Evolutionary conservation across 2,888 invertebrate species (phyloP).

Genomic region (Busseola fusca): DNA sequence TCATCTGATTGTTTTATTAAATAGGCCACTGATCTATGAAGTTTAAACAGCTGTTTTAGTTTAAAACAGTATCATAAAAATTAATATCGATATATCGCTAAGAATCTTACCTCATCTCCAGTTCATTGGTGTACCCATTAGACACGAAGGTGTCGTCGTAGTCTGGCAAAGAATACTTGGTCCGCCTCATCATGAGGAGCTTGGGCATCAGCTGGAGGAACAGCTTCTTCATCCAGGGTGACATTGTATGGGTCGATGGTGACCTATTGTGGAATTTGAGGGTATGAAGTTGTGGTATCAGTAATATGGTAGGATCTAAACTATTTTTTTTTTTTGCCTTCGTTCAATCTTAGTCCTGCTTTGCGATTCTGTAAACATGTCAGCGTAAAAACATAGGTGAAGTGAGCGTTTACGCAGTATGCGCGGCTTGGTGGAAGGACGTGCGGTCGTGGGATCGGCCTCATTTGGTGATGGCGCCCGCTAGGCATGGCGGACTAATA

Average conservation of each 20-base stretch:
- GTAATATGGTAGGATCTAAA: background rate
- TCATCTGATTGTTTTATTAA: background rate
- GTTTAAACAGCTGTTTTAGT: background rate
- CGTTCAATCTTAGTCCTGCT: background rate
- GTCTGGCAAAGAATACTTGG: constrained; percentile 95
- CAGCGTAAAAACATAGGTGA: too few relatives aligned
- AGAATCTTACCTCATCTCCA: constrained; percentile 93
- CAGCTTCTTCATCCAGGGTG: constrained; percentile 95
- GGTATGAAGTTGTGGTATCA: constrained; percentile 6
- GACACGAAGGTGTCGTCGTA: constrained; percentile 94
- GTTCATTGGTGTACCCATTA: constrained; percentile 94
- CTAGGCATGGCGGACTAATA: too few relatives aligned
- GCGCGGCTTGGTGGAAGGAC: too few relatives aligned
- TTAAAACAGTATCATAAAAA: background rate
- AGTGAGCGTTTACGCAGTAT: too few relatives aligned
- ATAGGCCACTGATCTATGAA: background rate
- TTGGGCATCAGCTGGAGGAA: constrained; percentile 98
- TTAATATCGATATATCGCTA: background rate
- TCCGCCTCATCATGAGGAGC: constrained; percentile 96
- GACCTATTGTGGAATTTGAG: constrained; percentile 88
- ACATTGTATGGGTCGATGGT: constrained; percentile 98
- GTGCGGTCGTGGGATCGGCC: too few relatives aligned
- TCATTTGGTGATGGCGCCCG: too few relatives aligned
- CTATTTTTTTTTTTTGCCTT: background rate
- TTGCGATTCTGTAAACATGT: too few relatives aligned